Evolutionary conservation across 2,888 invertebrate species (phyloP), one percentile per base, ranked within the genome.

Genomic region (Scaptomyza flava): DNA sequence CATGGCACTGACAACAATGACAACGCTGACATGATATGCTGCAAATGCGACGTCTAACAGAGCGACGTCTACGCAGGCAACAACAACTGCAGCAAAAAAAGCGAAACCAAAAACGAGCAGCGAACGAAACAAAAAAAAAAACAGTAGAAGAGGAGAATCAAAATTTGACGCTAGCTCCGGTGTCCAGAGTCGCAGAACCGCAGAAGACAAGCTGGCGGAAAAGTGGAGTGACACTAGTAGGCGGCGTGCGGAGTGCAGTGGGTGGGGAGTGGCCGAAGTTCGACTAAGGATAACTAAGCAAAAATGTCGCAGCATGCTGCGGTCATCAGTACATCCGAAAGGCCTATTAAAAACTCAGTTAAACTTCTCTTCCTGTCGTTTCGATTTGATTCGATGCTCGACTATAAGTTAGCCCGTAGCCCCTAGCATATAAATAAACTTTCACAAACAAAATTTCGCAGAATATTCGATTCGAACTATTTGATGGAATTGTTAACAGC

Each of bases 1-100:
- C 67, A 71, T 77, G 77, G 69, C 77, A 72, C 68, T 72, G 67
- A 76, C 81, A 73, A 80, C 75, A 75, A 71, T 72, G 70, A 68
- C 77, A 77, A 65, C 72, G 62, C 75, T 63, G 76, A 77, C 72
- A 75, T 69, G 72, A 73, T 78, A 69, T 62, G 72, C 57, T 60
- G 43, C 46, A 51, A 59, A 59, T 47, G 42, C 52, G 41, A 17
- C 30, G 56, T 34, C 43, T 7, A 45, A 45, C 43, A n/a, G 43
- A 45, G 43, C 43, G 23, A 43, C 12, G 43, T 5, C 23, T 23
- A 20, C 20, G 12, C 43, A 45, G 12, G 7, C 42, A 23, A 6
- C 41, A 17, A 17, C 41, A 17, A 17, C 7, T 9, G 2, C 50
- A 34, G 34, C 11, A 11, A 17, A 14, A 46, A 27, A 31, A 47